phyloP scores from a whole-genome alignment of 2,797 vertebrate genomes.

The Podarcis siculus region DNA sequence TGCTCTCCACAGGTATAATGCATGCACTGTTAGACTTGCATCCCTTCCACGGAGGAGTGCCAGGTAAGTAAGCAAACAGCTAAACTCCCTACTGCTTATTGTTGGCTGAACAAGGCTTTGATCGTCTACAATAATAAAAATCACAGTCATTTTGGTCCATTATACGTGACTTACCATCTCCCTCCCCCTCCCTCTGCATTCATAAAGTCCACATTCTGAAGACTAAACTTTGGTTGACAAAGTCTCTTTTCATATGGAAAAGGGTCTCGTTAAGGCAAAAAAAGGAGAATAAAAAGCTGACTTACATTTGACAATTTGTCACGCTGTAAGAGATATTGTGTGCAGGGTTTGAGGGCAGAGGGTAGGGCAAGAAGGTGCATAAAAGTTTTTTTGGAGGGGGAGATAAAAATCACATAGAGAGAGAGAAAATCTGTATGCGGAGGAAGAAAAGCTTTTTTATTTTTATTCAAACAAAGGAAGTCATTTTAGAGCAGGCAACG shows the following conservation, averaged over 20 bases:
- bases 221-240: background rate
- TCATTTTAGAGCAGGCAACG: conserved; percentile 60
- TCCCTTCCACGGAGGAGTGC: background rate
- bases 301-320: background rate
- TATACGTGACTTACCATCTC: background rate
- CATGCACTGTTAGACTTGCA: background rate
- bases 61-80: conserved; percentile 14
- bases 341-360: background rate
- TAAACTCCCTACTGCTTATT: background rate
- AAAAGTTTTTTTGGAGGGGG: conserved; percentile 14
- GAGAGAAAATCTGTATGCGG: conserved; percentile 44
- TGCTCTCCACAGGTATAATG: background rate
- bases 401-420: conserved; percentile 62
- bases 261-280: background rate
- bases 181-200: background rate
- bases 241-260: background rate
- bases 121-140: conserved; percentile 19
- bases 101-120: conserved; percentile 10
- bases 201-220: background rate
- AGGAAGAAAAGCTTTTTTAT: conserved; percentile 34
- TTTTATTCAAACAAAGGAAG: conserved; percentile 57
- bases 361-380: conserved; percentile 21
- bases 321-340: conserved; percentile 12
- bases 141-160: conserved; percentile 1
- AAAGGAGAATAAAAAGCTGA: background rate